Conservation (phyloP, 1,140 invertebrate species). For the Arctopsyche grandis region DNA sequence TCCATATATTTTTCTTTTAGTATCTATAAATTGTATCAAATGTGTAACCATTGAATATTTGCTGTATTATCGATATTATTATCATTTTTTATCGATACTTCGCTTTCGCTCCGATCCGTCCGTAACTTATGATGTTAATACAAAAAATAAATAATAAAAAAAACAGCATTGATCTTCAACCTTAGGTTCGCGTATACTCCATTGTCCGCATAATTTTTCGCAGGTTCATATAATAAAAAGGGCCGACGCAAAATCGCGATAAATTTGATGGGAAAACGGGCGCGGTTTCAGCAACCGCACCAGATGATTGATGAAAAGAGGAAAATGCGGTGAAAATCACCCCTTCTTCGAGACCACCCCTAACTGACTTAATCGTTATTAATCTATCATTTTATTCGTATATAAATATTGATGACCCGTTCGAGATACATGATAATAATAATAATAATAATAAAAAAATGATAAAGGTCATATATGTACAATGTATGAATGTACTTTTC, state of each 20-base stretch:
- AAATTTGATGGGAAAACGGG: constrained; percentile 17
- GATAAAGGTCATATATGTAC: neutral
- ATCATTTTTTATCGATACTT: too few relatives aligned
- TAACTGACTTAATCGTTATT: neutral
- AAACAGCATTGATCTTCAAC: neutral
- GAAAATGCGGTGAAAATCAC: neutral
- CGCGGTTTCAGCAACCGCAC: neutral
- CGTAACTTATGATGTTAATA: neutral
- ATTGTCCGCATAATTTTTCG: neutral
- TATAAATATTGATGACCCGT: constrained; percentile 8
- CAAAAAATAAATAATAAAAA: neutral
- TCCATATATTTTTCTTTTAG: too few relatives aligned
- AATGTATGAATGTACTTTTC: too few relatives aligned
- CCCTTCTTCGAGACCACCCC: neutral
- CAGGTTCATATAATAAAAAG: neutral
- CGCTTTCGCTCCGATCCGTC: too few relatives aligned
- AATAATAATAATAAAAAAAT: neutral
- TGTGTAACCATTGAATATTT: too few relatives aligned
- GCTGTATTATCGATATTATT: too few relatives aligned
- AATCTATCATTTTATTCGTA: neutral
- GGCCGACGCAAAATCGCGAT: neutral
- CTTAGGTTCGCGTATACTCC: neutral
- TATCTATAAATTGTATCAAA: too few relatives aligned
- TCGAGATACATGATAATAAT: neutral
- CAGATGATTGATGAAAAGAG: constrained; percentile 19